Percentiles rank a stretch among this genome's conserved stretches.
Conservation (phyloP, 2,888 invertebrate species). For the Sceliomorpha sp. region DNA sequence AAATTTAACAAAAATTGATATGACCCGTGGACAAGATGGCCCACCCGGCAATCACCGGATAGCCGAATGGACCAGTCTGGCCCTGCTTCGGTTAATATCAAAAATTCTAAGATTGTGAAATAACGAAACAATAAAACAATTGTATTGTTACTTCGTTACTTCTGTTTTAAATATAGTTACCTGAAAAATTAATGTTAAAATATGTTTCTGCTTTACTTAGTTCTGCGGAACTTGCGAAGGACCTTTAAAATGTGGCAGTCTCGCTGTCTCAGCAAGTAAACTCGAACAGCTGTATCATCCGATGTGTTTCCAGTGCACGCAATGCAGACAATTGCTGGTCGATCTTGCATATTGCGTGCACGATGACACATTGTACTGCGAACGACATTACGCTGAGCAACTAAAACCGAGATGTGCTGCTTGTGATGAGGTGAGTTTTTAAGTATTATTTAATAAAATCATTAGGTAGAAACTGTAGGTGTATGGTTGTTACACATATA, state of each 20-base stretch:
- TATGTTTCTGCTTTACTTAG: constrained; percentile 81
- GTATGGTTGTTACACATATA: too few species aligned
- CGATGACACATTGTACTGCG: constrained; percentile 93
- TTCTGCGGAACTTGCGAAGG: constrained; percentile 92
- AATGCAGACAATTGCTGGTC: constrained; percentile 95
- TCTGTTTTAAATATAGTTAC: too few species aligned
- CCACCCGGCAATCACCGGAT: too few species aligned
- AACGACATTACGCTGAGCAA: constrained; percentile 97
- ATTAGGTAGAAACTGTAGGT: too few species aligned
- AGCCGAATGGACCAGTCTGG: too few species aligned
- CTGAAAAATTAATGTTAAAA: neutral
- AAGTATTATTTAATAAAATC: neutral
- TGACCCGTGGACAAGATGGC: too few species aligned
- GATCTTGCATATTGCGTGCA: constrained; percentile 97
- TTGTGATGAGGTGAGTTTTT: constrained; percentile 95
- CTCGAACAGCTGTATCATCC: constrained; percentile 94
- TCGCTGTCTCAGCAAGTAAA: constrained; percentile 92
- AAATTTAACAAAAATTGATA: too few species aligned
- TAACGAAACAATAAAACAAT: too few species aligned
- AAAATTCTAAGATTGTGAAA: too few species aligned
- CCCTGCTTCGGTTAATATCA: too few species aligned
- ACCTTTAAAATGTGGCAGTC: constrained; percentile 88
- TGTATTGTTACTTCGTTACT: too few species aligned
- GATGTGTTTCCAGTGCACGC: constrained; percentile 93
- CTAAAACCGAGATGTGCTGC: constrained; percentile 97